Percentiles rank a stretch among this genome's conserved stretches.
Conservation (phyloP, 2,888 invertebrate species). For the Pterobdella sp. region DNA sequence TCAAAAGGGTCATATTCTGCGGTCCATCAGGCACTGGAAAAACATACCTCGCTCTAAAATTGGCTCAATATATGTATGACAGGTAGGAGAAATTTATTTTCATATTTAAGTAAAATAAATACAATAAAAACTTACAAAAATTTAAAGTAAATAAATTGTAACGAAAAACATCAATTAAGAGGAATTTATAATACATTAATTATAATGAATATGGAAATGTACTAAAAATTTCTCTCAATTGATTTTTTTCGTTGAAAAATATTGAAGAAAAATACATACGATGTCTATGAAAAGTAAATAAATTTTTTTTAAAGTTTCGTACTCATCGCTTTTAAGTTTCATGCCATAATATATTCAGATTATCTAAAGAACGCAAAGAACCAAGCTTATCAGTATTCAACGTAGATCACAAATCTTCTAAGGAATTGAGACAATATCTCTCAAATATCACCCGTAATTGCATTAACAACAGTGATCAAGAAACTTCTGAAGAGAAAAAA, state of each 20-base stretch:
- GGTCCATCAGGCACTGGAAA: slow-evolving; percentile 95
- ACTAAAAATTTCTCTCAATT: too few relatives aligned
- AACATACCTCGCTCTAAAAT: slow-evolving; percentile 83
- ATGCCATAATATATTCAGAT: slow-evolving; percentile 3
- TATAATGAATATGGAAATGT: too few relatives aligned
- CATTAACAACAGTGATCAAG: slow-evolving; percentile 5
- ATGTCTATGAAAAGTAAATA: too few relatives aligned
- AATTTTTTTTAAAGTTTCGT: too few relatives aligned
- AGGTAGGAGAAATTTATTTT: too few relatives aligned
- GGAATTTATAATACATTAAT: too few relatives aligned
- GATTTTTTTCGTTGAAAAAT: too few relatives aligned
- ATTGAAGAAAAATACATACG: too few relatives aligned
- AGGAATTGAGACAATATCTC: slow-evolving; percentile 83
- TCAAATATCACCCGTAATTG: slow-evolving; percentile 68
- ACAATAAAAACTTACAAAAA: too few relatives aligned
- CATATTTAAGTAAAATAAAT: too few relatives aligned
- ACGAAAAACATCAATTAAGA: too few relatives aligned
- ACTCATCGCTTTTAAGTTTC: neutral
- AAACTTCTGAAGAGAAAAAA: neutral
- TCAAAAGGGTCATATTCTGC: slow-evolving; percentile 84
- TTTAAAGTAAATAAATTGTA: too few relatives aligned
- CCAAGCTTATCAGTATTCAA: slow-evolving; percentile 89
- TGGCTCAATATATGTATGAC: slow-evolving; percentile 78
- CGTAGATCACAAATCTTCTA: slow-evolving; percentile 86
- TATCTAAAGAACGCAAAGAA: slow-evolving; percentile 69